A percentile compares a stretch with the other conserved stretches of the same genome.
Conservation (phyloP, 2,113 vertebrate genomes). For the Vicugna pacos region DNA sequence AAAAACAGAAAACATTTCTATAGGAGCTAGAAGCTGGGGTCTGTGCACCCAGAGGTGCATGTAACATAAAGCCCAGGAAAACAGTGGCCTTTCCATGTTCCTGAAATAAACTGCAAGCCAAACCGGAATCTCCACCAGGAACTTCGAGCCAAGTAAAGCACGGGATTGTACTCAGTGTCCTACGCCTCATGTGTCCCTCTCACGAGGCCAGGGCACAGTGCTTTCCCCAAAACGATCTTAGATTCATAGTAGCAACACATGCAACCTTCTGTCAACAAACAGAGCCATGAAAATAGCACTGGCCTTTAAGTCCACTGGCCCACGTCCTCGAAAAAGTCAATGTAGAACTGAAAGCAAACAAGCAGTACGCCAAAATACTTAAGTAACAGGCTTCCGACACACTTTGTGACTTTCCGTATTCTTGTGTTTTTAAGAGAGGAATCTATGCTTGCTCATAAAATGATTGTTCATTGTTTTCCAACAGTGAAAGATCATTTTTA, state of each 20-base stretch:
- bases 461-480: constrained; percentile 28
- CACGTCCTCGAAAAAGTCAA: constrained; percentile 47
- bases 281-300: constrained; percentile 63
- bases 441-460: background rate
- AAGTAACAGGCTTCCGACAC: constrained; percentile 70
- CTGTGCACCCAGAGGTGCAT: background rate
- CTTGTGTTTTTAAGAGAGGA: background rate
- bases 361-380: constrained; percentile 60
- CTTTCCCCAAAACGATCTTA: constrained; percentile 55
- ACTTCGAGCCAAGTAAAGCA: background rate
- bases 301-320: constrained; percentile 69
- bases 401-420: background rate
- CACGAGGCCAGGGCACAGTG: background rate
- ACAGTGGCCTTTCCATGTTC: background rate
- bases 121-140: background rate
- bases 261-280: constrained; percentile 61
- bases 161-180: background rate
- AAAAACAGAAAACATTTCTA: background rate
- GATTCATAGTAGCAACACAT: constrained; percentile 45
- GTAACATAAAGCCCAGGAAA: background rate
- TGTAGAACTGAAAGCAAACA: background rate
- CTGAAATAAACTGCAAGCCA: constrained; percentile 39
- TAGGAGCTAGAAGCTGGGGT: background rate
- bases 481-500: background rate
- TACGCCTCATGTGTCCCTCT: background rate